Percentiles rank a stretch among this genome's conserved stretches.
These are phyloP conservation scores for Montipora efflorescens DNA, from an alignment of 64 coral and sea anemone species.

Conservation along the genomic window DNA sequence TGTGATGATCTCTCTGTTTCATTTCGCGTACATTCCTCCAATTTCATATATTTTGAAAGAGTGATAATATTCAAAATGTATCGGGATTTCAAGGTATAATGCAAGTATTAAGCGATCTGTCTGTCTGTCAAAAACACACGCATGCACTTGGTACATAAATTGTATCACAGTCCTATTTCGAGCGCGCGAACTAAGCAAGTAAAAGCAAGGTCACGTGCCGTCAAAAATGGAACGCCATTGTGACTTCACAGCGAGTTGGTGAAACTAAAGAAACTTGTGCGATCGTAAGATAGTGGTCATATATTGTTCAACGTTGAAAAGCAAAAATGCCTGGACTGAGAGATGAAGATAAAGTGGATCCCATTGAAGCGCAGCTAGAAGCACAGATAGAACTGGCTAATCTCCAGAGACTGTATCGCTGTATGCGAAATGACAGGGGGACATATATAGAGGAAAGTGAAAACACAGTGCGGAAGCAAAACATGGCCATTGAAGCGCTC, in stretches of 20 bases:
- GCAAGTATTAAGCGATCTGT: no score
- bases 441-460: slow-evolving; percentile 88
- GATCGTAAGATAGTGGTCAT: background rate
- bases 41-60: no score
- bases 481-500: slow-evolving; percentile 77
- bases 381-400: slow-evolving; percentile 80
- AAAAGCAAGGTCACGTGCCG: background rate
- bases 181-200: background rate
- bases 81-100: no score
- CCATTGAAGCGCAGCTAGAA: slow-evolving; percentile 83
- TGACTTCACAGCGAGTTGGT: slow-evolving; percentile 31
- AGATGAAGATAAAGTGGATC: slow-evolving; percentile 91
- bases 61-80: no score
- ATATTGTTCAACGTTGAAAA: background rate
- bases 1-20: no score
- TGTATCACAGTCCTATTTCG: background rate
- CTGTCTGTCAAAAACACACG: no score
- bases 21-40: no score
- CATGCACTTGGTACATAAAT: no score
- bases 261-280: background rate
- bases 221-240: background rate
- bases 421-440: slow-evolving; percentile 90
- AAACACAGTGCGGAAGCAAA: slow-evolving; percentile 88
- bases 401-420: slow-evolving; percentile 86
- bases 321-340: slow-evolving; percentile 51